Evolutionary conservation across 2,888 invertebrate genomes (phyloP), one percentile per base, ranked within the genome.

Genomic region (Parthenolecanium corni): DNA sequence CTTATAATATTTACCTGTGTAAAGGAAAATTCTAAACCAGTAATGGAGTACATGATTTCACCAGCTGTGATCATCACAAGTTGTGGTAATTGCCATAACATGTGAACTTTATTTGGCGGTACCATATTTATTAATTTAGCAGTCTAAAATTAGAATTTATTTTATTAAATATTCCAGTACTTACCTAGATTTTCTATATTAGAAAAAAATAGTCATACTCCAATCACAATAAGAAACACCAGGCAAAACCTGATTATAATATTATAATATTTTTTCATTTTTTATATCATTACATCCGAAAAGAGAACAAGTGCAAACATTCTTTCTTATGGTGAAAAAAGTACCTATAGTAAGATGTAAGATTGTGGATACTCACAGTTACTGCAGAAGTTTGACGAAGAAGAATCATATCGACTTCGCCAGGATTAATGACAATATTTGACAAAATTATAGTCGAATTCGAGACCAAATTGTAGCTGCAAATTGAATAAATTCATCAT

Each of bases 11-110:
- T 68, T 71, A 79, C 80, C 76, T 81, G 92, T 0, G 94, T 89
- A 74, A 93, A 97, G 0, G 95, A 89, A 75, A 98, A 97, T 72
- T 93, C 89, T 21, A 97, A 77, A 0, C 96, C 96, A 0, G 96
- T 95, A 24, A 97, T 86, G 0, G 94, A 91, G 74, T 95, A 93
- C 84, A 97, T 87, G 46, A 97, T 87, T 75, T 98, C 97, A 0
- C 85, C 96, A 70, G 86, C 81, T 0, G 96, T 94, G 70, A 98
- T 86, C 16, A 95, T 78, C 53, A 95, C 75, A 72, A 94, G 95
- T 73, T 97, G 97, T 0, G 96, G 96, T 20, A 96, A 71, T 70
- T 93, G 81, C 85, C 84, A 88, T 3, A 89, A 72, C 71, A 95
- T 88, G 69, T 88, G 86, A 1, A 94, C 73, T 1, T 80, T 79